phyloP scores from a whole-genome alignment of 2,888 invertebrate genomes.

The Cantharis rufa region DNA sequence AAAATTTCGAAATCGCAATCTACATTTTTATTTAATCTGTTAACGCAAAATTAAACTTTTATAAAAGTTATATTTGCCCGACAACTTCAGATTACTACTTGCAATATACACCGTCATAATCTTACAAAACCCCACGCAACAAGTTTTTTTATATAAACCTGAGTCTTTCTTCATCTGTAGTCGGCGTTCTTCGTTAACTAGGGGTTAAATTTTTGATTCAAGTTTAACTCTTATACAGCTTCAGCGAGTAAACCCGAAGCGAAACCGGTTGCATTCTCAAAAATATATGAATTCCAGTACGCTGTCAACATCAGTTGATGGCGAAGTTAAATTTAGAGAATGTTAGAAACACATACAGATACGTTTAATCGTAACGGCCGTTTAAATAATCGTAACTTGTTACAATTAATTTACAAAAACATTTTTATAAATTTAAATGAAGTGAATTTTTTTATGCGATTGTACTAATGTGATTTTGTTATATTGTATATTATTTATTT shows the following conservation, averaged over 20 bases:
- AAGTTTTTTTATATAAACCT: background rate
- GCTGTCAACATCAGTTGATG: slow-evolving; percentile 12
- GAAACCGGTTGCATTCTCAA: slow-evolving; percentile 42
- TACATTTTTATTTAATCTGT: background rate
- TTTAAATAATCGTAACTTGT: background rate
- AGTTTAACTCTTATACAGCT: slow-evolving; percentile 8
- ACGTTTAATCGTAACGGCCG: background rate
- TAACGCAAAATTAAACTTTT: background rate
- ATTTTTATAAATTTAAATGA: background rate
- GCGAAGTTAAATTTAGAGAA: slow-evolving; percentile 9
- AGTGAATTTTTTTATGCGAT: background rate
- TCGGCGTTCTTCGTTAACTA: background rate
- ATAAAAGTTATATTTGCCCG: background rate
- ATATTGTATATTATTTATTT: background rate
- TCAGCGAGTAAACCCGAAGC: slow-evolving; percentile 37
- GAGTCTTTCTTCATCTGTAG: background rate
- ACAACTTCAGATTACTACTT: background rate
- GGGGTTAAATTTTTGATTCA: background rate
- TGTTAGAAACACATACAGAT: slow-evolving; percentile 3
- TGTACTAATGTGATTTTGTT: background rate
- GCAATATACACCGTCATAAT: slow-evolving; percentile 3
- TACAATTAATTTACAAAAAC: background rate
- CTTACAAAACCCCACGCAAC: slow-evolving; percentile 1
- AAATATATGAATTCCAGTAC: slow-evolving; percentile 38
- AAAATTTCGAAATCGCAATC: too few species aligned